Conservation (phyloP, 2,797 vertebrate genomes). For the Coluber constrictor region DNA sequence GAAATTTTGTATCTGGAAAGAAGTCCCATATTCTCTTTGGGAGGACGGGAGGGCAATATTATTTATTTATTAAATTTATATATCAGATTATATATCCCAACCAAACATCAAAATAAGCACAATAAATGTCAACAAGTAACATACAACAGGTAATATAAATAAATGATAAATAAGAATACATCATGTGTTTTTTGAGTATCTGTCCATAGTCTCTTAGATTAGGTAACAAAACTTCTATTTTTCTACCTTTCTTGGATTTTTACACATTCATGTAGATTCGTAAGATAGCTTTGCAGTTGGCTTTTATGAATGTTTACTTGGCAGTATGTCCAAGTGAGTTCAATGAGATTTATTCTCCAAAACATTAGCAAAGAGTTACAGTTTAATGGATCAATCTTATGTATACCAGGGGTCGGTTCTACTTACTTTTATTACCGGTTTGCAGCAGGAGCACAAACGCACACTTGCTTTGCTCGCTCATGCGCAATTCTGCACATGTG, state of each 20-base stretch:
- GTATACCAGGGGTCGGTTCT: too few species aligned
- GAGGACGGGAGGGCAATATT: not conserved
- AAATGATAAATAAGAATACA: not conserved
- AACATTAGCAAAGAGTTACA: not conserved
- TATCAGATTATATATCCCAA: not conserved
- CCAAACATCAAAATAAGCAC: not conserved
- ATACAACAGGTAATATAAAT: not conserved
- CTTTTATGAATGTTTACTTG: not conserved
- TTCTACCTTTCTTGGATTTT: not conserved
- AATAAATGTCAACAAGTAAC: not conserved
- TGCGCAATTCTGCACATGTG: too few species aligned
- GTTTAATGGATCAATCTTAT: not conserved
- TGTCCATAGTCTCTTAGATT: not conserved
- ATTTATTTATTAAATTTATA: not conserved
- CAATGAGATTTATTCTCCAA: not conserved
- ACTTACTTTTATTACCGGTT: too few species aligned
- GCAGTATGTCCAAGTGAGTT: not conserved
- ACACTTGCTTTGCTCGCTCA: too few species aligned
- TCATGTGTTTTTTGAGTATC: not conserved
- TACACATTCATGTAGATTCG: not conserved
- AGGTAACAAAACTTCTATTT: not conserved
- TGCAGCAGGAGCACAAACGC: too few species aligned
- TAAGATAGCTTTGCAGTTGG: not conserved
- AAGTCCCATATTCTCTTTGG: not conserved
- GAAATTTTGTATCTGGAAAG: not conserved